Evolutionary conservation across 2,113 vertebrate genomes (phyloP).

Genomic region (Danio rerio): GRCz12tu NC_133181.1:60698501-60699000

Average conservation of each 20-base stretch:
- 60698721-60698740: background rate
- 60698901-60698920: too few species aligned
- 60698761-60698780: background rate
- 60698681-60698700: background rate
- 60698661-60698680: background rate
- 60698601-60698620: background rate
- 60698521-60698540: background rate
- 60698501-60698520: background rate
- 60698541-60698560: background rate
- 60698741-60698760: background rate
- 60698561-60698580: background rate
- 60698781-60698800: background rate
- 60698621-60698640: background rate
- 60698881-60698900: too few species aligned
- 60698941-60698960: too few species aligned
- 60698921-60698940: too few species aligned
- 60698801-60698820: background rate
- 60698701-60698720: background rate
- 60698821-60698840: background rate
- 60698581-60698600: background rate
- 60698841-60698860: background rate
- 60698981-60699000: too few species aligned
- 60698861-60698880: too few species aligned
- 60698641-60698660: background rate
- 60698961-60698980: too few species aligned